Percentiles rank a stretch among this genome's conserved stretches.
These are phyloP conservation scores for Leptatherina wallacei DNA, from an alignment of 2,797 vertebrate species.

Conservation along the genomic window DNA sequence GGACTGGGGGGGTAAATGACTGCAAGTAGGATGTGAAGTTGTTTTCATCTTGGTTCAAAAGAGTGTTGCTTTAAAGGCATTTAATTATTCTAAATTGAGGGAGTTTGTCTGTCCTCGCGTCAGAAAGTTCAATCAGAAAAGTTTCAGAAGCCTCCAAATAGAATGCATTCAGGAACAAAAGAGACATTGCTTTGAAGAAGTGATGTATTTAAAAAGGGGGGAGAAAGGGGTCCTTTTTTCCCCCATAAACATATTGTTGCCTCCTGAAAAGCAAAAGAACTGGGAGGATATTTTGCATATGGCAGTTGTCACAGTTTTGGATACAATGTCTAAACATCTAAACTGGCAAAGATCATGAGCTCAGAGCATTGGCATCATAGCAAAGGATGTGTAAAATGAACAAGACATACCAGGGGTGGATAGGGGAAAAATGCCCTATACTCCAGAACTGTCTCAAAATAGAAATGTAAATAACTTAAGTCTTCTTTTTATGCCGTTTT, in stretches of 20 bases:
- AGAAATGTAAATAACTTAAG: not conserved
- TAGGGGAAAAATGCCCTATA: too few species aligned
- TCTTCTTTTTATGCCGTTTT: too few species aligned
- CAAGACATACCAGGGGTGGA: not conserved
- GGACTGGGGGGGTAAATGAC: not conserved
- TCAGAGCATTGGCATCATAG: not conserved
- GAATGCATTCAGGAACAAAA: not conserved
- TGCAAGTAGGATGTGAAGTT: not conserved
- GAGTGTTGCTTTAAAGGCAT: not conserved
- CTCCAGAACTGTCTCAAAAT: not conserved
- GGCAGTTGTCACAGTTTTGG: not conserved
- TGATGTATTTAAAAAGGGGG: not conserved
- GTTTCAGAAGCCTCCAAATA: not conserved
- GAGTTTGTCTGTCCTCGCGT: not conserved
- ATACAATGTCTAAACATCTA: not conserved
- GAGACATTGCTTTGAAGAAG: too few species aligned
- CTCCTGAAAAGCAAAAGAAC: not conserved
- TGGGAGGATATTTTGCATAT: too few species aligned
- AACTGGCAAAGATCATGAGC: not conserved
- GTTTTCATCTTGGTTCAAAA: conserved; percentile 10
- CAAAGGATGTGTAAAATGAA: not conserved
- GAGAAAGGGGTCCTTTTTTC: too few species aligned
- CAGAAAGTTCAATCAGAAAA: not conserved
- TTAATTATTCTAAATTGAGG: not conserved
- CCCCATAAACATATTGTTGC: not conserved